A percentile compares a stretch with the other conserved stretches of the same genome.
phyloP scores from a whole-genome alignment of 1,140 invertebrate genomes.

The Eriosoma lanigerum region DNA sequence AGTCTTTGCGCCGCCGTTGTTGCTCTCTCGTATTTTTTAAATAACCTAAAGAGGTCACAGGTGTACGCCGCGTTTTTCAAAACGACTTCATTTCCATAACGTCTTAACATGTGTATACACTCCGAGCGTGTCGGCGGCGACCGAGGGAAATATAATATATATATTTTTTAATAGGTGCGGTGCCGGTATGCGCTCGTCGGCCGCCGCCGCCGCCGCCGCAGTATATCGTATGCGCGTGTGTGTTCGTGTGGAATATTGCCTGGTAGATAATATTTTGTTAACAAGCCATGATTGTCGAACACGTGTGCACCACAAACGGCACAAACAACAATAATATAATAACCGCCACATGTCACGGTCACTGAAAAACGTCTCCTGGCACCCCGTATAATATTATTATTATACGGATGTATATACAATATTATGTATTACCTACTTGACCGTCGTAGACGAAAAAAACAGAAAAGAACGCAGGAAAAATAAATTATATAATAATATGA shows the following conservation, averaged over 20 bases:
- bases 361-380: slow-evolving; percentile 6
- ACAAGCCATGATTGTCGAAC: slow-evolving; percentile 51
- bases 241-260: slow-evolving; percentile 28
- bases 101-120: slow-evolving; percentile 30
- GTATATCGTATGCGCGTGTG: not conserved
- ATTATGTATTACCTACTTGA: not conserved
- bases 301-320: slow-evolving; percentile 42
- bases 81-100: slow-evolving; percentile 52
- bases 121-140: not conserved
- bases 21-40: no score
- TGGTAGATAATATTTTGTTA: slow-evolving; percentile 51
- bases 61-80: slow-evolving; percentile 28
- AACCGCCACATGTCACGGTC: slow-evolving; percentile 34
- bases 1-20: no score
- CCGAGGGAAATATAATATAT: slow-evolving; percentile 33
- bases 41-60: slow-evolving; percentile 40
- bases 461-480: not conserved
- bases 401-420: not conserved
- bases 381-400: slow-evolving; percentile 5
- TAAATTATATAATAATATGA: not conserved
- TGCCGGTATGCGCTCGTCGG: not conserved
- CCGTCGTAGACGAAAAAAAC: not conserved
- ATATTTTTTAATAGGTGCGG: slow-evolving; percentile 48
- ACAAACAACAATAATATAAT: slow-evolving; percentile 44
- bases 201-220: no score